Evolutionary conservation across 2,113 vertebrate species (phyloP).

Genomic region (Pogona vitticeps): DNA sequence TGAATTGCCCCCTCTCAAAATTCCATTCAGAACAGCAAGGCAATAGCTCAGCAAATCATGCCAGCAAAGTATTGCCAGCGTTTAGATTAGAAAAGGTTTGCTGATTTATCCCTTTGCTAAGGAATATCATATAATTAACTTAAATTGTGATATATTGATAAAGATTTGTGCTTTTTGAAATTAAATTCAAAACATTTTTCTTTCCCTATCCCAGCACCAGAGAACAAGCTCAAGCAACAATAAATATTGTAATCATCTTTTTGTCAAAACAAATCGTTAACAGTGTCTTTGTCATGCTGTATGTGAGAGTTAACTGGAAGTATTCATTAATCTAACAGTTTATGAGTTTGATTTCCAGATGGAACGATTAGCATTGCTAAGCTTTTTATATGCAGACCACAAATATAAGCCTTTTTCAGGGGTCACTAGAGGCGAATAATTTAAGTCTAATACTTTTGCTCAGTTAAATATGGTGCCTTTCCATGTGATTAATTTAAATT

Average conservation of each 20-base stretch:
- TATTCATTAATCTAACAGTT: constrained; percentile 71
- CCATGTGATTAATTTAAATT: constrained; percentile 41
- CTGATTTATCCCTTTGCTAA: constrained; percentile 53
- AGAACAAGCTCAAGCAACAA: constrained; percentile 65
- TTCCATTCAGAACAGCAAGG: constrained; percentile 45
- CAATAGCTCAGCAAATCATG: constrained; percentile 45
- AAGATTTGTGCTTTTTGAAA: constrained; percentile 58
- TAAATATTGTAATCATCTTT: constrained; percentile 71
- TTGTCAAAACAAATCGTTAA: constrained; percentile 70
- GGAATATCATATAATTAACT: constrained; percentile 61
- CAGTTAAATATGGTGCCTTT: constrained; percentile 36
- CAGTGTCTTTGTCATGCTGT: constrained; percentile 65
- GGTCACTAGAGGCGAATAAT: constrained; percentile 66
- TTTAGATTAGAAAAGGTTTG: constrained; percentile 51
- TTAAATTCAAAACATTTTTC: constrained; percentile 57
- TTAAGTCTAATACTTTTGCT: constrained; percentile 55
- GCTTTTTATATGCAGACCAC: constrained; percentile 62
- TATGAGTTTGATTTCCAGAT: constrained; percentile 74
- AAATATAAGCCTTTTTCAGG: constrained; percentile 69
- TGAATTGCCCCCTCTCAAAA: constrained; percentile 6
- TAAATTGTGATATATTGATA: constrained; percentile 63
- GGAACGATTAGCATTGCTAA: constrained; percentile 70
- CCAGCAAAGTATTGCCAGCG: constrained; percentile 47
- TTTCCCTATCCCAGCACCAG: constrained; percentile 38
- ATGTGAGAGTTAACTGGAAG: constrained; percentile 58